These are phyloP conservation scores for Whitmania pigra DNA, from an alignment of 1,140 invertebrate species.

Conservation along the genomic window DNA sequence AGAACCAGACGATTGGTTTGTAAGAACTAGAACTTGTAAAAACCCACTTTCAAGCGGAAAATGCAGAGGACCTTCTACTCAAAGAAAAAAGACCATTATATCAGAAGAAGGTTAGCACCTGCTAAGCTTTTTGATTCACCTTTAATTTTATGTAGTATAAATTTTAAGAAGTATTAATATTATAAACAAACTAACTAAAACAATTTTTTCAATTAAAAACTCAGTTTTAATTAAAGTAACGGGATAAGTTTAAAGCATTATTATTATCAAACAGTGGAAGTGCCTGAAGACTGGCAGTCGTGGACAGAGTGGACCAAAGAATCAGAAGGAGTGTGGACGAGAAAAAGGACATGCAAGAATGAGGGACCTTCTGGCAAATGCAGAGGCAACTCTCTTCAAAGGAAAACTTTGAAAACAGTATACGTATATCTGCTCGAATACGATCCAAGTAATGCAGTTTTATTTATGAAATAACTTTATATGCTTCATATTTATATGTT, in stretches of 20 bases:
- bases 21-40: constrained; percentile 2
- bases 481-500: background rate
- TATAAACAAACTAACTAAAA: background rate
- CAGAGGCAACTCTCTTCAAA: constrained; percentile 8
- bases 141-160: background rate
- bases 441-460: no score
- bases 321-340: background rate
- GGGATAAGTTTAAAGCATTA: background rate
- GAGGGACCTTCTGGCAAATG: background rate
- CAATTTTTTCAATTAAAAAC: background rate
- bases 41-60: background rate
- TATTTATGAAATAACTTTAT: background rate
- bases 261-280: background rate
- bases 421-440: no score
- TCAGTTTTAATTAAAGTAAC: background rate
- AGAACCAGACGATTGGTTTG: background rate
- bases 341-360: background rate
- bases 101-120: background rate
- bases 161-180: background rate
- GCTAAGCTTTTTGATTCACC: background rate
- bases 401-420: background rate
- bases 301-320: constrained; percentile 4
- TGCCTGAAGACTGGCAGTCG: background rate
- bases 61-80: constrained; percentile 3
- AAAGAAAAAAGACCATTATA: background rate